Conservation (phyloP, 2,113 vertebrate species). For the Hiodon tergisus region DNA sequence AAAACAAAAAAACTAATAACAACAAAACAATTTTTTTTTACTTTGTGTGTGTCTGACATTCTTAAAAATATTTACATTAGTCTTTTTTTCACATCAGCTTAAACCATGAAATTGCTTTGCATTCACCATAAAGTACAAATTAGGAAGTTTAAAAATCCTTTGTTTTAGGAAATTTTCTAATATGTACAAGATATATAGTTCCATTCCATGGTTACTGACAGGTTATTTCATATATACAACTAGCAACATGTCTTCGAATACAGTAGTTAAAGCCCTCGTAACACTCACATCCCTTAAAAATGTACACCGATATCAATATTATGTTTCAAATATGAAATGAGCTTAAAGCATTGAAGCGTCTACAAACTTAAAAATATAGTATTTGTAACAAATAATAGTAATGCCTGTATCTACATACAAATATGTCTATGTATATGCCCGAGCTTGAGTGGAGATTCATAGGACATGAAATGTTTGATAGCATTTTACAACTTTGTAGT, state of each 20-base stretch:
- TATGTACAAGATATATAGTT: constrained; percentile 78
- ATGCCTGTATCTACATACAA: neutral
- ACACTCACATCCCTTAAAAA: constrained; percentile 21
- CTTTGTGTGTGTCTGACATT: constrained; percentile 42
- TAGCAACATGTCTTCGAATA: constrained; percentile 61
- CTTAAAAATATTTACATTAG: constrained; percentile 79
- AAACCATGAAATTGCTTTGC: constrained; percentile 21
- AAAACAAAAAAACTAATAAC: constrained; percentile 46
- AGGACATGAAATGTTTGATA: no score
- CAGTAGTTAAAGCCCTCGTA: constrained; percentile 22
- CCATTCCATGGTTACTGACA: constrained; percentile 65
- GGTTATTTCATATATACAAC: constrained; percentile 69
- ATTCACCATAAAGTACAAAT: constrained; percentile 82
- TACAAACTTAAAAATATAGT: constrained; percentile 33
- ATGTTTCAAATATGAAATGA: neutral
- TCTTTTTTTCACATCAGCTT: constrained; percentile 59
- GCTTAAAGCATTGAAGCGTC: constrained; percentile 18
- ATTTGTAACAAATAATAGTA: constrained; percentile 1
- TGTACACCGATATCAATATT: constrained; percentile 23
- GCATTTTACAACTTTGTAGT: neutral
- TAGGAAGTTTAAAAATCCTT: constrained; percentile 75
- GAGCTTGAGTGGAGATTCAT: neutral
- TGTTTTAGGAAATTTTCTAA: constrained; percentile 70
- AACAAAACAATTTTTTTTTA: constrained; percentile 60
- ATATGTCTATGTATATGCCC: constrained; percentile 4